Percentiles rank a stretch among this genome's conserved stretches.
phyloP scores from a whole-genome alignment of 1,140 invertebrate genomes.

The Laupala kohalensis region DNA sequence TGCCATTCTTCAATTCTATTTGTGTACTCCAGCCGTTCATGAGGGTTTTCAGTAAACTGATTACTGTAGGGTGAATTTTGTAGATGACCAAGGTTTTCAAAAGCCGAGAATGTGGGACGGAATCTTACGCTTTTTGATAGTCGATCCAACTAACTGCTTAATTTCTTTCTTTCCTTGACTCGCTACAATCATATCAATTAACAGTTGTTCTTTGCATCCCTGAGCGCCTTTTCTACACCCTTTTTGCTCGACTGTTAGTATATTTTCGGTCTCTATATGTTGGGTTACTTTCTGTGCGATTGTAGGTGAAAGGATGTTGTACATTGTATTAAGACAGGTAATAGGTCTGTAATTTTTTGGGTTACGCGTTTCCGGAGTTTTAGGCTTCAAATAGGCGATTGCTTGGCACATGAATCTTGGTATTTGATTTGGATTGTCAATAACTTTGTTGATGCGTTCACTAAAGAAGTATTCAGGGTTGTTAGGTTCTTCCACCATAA shows the following conservation, averaged over 20 bases:
- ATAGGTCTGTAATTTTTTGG: background rate
- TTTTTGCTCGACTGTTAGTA: background rate
- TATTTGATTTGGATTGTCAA: background rate
- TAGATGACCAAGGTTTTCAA: background rate
- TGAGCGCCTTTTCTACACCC: background rate
- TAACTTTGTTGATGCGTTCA: background rate
- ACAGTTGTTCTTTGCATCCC: too few relatives aligned
- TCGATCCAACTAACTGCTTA: background rate
- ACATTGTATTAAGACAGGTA: background rate
- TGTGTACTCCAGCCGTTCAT: too few relatives aligned
- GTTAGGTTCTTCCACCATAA: background rate
- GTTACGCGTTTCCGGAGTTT: background rate
- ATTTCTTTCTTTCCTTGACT: background rate
- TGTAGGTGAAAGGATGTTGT: background rate
- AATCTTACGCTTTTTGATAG: slow-evolving; percentile 1
- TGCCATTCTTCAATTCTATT: too few relatives aligned
- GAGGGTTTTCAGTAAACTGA: background rate
- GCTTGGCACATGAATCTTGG: background rate
- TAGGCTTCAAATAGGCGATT: background rate
- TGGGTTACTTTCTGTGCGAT: background rate
- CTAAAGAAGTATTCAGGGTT: background rate
- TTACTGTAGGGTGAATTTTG: background rate
- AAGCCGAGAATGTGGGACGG: background rate
- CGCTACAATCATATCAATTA: too few relatives aligned
- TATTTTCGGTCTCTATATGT: background rate